Evolutionary conservation across 2,113 vertebrate species (phyloP).

Genomic region (Cochlearius cochlearius): DNA sequence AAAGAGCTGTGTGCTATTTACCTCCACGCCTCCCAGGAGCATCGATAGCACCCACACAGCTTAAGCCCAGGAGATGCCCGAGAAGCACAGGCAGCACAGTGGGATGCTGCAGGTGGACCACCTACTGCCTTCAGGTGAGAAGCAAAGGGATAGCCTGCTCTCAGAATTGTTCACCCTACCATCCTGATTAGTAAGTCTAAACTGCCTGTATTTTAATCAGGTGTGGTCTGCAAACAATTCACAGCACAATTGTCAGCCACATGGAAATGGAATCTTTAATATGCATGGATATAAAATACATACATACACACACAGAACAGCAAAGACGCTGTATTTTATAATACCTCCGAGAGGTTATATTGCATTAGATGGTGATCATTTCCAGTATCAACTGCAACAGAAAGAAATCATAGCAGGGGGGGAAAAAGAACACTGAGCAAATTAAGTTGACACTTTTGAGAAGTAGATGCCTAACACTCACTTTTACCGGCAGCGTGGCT

Average conservation of each 20-base stretch:
- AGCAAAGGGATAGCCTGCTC: background rate
- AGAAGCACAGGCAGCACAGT: background rate
- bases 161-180: background rate
- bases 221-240: background rate
- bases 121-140: background rate
- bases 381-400: background rate
- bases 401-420: background rate
- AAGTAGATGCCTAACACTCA: background rate
- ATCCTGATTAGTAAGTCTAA: background rate
- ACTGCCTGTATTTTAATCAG: background rate
- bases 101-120: background rate
- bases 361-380: background rate
- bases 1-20: background rate
- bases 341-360: background rate
- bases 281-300: fast-evolving
- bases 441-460: background rate
- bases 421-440: background rate
- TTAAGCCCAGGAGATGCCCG: background rate
- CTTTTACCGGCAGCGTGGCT: background rate
- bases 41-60: background rate
- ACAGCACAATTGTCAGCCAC: background rate
- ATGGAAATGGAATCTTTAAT: background rate
- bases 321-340: background rate
- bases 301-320: background rate
- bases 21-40: background rate